A percentile compares a stretch with the other conserved stretches of the same genome.
These are phyloP conservation scores for Tetrao urogallus DNA, from an alignment of 2,113 vertebrate genomes.

Conservation along the genomic window DNA sequence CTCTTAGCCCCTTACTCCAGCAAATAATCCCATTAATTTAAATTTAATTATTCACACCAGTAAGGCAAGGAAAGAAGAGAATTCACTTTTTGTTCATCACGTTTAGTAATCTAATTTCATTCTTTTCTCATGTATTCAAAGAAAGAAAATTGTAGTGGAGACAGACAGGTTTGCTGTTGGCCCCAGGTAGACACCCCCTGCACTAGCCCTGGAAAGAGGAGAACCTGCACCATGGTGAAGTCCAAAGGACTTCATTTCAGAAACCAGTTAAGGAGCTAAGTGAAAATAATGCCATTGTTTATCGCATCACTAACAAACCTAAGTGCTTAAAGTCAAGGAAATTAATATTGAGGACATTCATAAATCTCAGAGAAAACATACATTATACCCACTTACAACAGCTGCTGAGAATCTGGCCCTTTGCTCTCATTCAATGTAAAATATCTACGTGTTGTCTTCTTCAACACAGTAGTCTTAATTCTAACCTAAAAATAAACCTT, in stretches of 20 bases:
- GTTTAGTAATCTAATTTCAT: neutral
- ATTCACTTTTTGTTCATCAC: neutral
- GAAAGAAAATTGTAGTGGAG: neutral
- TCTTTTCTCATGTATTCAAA: accelerated
- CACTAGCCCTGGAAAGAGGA: neutral
- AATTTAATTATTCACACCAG: slow-evolving; percentile 51
- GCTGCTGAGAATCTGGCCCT: neutral
- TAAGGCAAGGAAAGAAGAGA: slow-evolving; percentile 3
- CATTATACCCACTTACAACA: slow-evolving; percentile 47
- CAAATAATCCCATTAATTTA: slow-evolving; percentile 37
- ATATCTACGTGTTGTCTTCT: neutral
- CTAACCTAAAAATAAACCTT: slow-evolving; percentile 62
- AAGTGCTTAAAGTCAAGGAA: slow-evolving; percentile 71
- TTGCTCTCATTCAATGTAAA: neutral
- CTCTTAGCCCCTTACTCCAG: neutral
- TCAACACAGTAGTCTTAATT: slow-evolving; percentile 28
- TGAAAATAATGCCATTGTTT: slow-evolving; percentile 72
- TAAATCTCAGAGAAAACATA: slow-evolving; percentile 59
- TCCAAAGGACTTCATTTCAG: slow-evolving; percentile 24
- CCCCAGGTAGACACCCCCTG: neutral
- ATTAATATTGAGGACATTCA: slow-evolving; percentile 70
- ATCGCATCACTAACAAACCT: slow-evolving; percentile 68
- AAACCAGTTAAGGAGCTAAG: slow-evolving; percentile 63
- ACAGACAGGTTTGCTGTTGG: neutral
- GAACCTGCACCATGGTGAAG: neutral